A percentile compares a stretch with the other conserved stretches of the same genome.
phyloP scores from a whole-genome alignment of 23 tunicate genomes.

The Halocynthia roretzi region DNA sequence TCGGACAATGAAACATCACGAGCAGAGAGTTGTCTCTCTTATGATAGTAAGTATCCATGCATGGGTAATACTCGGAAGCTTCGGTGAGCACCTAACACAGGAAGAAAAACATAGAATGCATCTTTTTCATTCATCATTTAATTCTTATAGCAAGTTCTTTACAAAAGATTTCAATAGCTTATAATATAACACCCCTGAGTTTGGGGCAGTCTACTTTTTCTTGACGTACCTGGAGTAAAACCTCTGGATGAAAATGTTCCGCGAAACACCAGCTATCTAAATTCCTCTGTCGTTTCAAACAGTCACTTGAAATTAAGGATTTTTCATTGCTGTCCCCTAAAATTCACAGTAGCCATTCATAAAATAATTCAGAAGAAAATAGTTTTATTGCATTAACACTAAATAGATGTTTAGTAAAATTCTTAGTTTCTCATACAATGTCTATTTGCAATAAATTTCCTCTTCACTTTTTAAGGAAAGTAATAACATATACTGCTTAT shows the following conservation, averaged over 20 bases:
- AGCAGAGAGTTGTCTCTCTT: constrained; percentile 67
- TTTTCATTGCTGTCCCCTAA: no score
- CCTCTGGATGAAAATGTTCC: constrained; percentile 56
- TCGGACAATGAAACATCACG: constrained; percentile 73
- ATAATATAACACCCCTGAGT: not conserved
- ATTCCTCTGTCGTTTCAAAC: constrained; percentile 33
- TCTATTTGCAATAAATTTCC: not conserved
- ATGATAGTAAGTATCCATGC: constrained; percentile 78
- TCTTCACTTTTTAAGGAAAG: not conserved
- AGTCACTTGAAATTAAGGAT: not conserved
- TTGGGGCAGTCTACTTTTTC: not conserved
- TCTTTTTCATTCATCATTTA: no score
- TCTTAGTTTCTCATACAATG: not conserved
- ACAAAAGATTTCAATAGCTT: not conserved
- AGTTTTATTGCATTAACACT: not conserved
- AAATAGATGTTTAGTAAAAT: not conserved
- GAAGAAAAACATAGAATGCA: no score
- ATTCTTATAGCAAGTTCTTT: no score
- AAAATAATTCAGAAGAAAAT: no score
- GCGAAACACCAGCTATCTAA: constrained; percentile 46
- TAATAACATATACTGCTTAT: no score
- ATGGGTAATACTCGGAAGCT: constrained; percentile 60
- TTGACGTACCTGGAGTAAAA: constrained; percentile 56
- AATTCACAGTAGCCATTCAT: no score
- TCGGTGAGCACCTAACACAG: constrained; percentile 55